These are phyloP conservation scores for Drosophila merina DNA, from an alignment of 2,888 invertebrate genomes.

Conservation along the genomic window DNA sequence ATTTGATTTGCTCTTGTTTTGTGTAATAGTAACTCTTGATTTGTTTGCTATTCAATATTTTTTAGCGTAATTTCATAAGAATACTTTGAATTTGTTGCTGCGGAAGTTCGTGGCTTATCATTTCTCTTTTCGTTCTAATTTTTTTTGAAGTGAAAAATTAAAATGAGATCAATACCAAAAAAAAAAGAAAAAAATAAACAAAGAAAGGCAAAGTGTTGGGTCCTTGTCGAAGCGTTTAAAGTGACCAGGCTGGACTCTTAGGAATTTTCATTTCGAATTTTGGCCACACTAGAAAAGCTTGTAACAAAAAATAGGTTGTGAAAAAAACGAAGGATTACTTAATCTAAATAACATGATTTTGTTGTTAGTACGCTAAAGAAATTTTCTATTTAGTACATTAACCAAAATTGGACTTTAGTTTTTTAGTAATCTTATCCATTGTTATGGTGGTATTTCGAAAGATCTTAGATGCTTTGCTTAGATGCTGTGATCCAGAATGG, in stretches of 20 bases:
- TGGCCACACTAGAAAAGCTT: conserved; percentile 20
- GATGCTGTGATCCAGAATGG: conserved; percentile 82
- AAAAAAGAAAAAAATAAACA: conserved; percentile 14
- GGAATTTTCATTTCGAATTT: not conserved
- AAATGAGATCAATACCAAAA: conserved; percentile 47
- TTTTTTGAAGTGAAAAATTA: conserved; percentile 28
- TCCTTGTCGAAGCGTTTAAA: conserved; percentile 5
- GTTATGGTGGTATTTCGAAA: conserved; percentile 14
- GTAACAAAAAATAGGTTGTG: conserved; percentile 4
- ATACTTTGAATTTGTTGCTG: conserved; percentile 73
- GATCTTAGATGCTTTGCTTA: conserved; percentile 43
- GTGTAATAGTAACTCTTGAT: conserved; percentile 58
- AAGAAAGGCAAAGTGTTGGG: conserved; percentile 8
- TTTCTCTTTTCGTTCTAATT: conserved; percentile 26
- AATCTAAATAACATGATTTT: conserved; percentile 11
- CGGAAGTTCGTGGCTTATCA: conserved; percentile 63
- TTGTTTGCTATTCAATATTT: conserved; percentile 51
- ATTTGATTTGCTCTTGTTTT: conserved; percentile 28
- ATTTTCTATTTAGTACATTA: conserved; percentile 1
- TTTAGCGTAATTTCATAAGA: conserved; percentile 70
- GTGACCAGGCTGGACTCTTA: not conserved
- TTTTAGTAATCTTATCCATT: conserved; percentile 6
- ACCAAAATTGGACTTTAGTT: not conserved
- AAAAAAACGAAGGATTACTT: conserved; percentile 17
- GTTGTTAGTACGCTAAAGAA: not conserved